A percentile compares a stretch with the other conserved stretches of the same genome.
Evolutionary conservation across 2,113 vertebrate species (phyloP).

Genomic region (Brachyhypopomus gauderio): DNA sequence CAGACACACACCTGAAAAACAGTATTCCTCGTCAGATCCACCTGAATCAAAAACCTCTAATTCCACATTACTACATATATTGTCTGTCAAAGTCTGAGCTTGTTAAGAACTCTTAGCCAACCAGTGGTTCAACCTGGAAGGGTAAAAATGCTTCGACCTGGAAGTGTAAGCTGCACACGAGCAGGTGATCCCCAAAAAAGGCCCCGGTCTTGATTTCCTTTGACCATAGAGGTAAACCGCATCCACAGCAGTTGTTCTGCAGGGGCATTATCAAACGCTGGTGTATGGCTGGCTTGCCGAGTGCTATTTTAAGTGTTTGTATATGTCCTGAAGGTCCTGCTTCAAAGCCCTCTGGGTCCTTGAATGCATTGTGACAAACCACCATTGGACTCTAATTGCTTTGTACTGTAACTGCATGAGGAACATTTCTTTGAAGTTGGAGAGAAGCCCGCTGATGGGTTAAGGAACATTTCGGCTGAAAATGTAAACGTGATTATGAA

Average conservation of each 20-base stretch:
- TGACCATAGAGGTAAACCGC: conserved; percentile 54
- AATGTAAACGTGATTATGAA: background rate
- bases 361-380: conserved; percentile 76
- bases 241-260: conserved; percentile 47
- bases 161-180: too few species aligned
- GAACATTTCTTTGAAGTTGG: background rate
- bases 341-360: conserved; percentile 60
- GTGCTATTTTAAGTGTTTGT: conserved; percentile 68
- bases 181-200: background rate
- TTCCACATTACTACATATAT: too few species aligned
- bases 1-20: too few species aligned
- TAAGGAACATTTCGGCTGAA: background rate
- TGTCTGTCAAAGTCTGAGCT: too few species aligned
- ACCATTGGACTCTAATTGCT: conserved; percentile 66
- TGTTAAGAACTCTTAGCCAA: background rate
- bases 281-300: conserved; percentile 41
- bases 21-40: too few species aligned
- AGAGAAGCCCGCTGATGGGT: conserved; percentile 2
- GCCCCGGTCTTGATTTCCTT: background rate
- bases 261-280: conserved; percentile 40
- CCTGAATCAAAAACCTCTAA: too few species aligned
- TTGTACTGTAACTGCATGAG: conserved; percentile 45
- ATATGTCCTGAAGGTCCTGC: conserved; percentile 57
- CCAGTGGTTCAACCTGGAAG: background rate
- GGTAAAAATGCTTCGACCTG: too few species aligned